Evolutionary conservation across 2,888 invertebrate species (phyloP).

Genomic region (Chalcosyrphus nemorum): DNA sequence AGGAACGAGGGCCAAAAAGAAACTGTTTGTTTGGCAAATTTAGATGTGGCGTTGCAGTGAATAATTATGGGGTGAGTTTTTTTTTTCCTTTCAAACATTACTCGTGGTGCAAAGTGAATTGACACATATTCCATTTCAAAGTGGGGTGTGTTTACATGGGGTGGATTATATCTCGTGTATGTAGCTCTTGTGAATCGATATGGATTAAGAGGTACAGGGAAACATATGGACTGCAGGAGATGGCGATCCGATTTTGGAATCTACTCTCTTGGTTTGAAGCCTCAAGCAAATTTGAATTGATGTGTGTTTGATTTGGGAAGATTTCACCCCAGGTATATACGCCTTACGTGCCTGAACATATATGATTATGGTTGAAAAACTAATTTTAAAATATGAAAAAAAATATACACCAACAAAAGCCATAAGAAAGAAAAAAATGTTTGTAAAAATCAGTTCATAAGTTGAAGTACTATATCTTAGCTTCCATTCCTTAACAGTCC

Average conservation of each 20-base stretch:
- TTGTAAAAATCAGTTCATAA: no score
- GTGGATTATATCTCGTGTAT: not conserved
- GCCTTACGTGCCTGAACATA: no score
- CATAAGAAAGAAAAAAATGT: no score
- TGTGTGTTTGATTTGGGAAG: no score
- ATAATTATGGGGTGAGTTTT: slow-evolving; percentile 2
- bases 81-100: not conserved
- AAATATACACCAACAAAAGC: no score
- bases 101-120: no score
- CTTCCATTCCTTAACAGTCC: no score
- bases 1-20: not conserved
- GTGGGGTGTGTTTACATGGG: not conserved
- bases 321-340: no score
- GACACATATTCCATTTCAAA: not conserved
- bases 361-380: no score
- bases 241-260: not conserved
- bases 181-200: not conserved
- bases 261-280: not conserved
- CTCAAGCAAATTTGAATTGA: not conserved
- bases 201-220: not conserved
- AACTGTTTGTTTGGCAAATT: slow-evolving; percentile 52
- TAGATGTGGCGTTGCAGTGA: slow-evolving; percentile 34
- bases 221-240: not conserved
- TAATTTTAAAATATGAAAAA: no score
- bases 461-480: no score